phyloP scores from a whole-genome alignment of 2,888 invertebrate species.

The Sycophila texana region DNA sequence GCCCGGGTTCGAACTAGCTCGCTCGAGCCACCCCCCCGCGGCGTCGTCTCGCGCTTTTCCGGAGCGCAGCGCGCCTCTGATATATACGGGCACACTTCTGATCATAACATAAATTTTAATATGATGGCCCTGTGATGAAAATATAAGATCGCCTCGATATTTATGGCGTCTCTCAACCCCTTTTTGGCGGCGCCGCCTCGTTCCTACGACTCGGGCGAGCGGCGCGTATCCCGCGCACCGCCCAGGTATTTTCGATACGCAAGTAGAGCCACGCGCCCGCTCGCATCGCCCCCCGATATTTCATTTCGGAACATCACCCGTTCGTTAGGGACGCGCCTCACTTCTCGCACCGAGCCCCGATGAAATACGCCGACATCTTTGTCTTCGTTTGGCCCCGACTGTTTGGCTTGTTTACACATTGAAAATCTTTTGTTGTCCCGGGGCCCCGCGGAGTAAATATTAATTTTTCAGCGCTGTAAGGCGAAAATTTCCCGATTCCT shows the following conservation, averaged over 20 bases:
- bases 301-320: constrained; percentile 51
- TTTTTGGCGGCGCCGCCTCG: constrained; percentile 29
- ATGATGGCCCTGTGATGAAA: constrained; percentile 74
- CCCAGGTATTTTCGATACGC: constrained; percentile 54
- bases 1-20: constrained; percentile 46
- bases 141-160: constrained; percentile 74
- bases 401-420: constrained; percentile 23
- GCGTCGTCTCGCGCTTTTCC: constrained; percentile 36
- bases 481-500: neutral
- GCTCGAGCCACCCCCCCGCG: constrained; percentile 38
- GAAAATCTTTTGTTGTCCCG: constrained; percentile 27
- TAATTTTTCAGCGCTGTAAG: constrained; percentile 1
- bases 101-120: constrained; percentile 75
- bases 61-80: constrained; percentile 60
- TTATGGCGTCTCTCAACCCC: constrained; percentile 64
- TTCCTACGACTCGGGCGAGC: constrained; percentile 45
- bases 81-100: constrained; percentile 71
- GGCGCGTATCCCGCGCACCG: constrained; percentile 3
- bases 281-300: constrained; percentile 47
- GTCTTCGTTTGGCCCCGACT: constrained; percentile 50
- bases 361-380: constrained; percentile 46
- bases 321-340: constrained; percentile 48
- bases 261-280: neutral
- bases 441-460: neutral
- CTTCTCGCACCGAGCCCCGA: constrained; percentile 21